Evolutionary conservation across 2,113 vertebrate species (phyloP), one percentile per base, ranked within the genome.

Genomic region (Globicephala melas): DNA sequence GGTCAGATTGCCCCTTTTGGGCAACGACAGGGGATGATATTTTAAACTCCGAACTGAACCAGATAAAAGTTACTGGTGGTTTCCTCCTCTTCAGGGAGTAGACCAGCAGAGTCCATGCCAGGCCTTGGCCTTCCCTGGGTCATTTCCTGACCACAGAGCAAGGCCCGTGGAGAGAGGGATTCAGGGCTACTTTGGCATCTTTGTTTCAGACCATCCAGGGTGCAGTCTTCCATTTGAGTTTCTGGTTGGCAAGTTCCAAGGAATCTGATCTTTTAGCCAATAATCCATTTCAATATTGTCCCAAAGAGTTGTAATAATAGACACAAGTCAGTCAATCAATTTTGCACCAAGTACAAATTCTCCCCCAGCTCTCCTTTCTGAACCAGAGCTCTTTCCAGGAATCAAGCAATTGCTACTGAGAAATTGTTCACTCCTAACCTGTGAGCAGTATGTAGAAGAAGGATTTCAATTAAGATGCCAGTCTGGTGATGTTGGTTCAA

Each of bases 21-120:
- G 62, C 47, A 87, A 47, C 26, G n/a, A 81, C 3, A 47, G 7
- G 17, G 31, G 13, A 55, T 84, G 55, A 17, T 92, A 89, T 92
- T 95, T 93, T 90, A 97, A 94, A 94, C 74, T 73, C 50, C 62
- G 38, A 41, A 65, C 65, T 70, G 63, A 93, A 91, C 55, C 79
- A 76, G 68, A 84, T 83, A 93, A 77, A 94, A 93, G 38, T 36
- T 79, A 15, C 25, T 84, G 31, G 17, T 89, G 63, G n/a, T 91
- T 95, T 94, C 91, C 95, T 96, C 71, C 85, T 93, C 58, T 74
- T 60, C 36, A 91, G 60, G 62, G 38, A 0, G 0, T 80, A 89
- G 50, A 82, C 63, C 68, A 93, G 26, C 6, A 38, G 53, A 89
- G 58, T 1, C n/a, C 33, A 74, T 82, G 85, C 47, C 79, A 84